Base-by-base conservation (phyloP, 2,888 invertebrate species). In the Polyommatus icarus region DNA sequence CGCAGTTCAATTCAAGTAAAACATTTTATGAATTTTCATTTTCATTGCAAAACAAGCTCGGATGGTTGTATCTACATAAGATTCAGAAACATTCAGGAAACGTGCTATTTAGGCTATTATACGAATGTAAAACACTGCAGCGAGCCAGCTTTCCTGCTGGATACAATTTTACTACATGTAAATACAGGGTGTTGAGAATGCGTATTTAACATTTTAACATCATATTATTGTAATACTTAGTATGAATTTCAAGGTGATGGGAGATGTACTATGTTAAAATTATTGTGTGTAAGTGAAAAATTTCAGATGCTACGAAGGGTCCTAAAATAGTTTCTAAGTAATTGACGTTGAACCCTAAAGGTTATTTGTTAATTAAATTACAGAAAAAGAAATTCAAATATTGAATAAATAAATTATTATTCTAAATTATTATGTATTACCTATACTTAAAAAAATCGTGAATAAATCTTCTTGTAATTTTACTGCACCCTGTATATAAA, bases 101-200 rank as follows among this genome's bases (percentile, higher is more conserved):
- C 75, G 24, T 75, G 54, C 75, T 75, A 40, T 75, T 54, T 29
- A 50, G 54, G 75, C 75, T 75, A 54, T 75, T 50, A 75, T 75
- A 50, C 50, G 75, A 75, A 75, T 75, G 75, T 75, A 75, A 75
- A 75, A 75, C 75, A 75, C 46, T 75, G 50, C 15, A 54, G 75
- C 75, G 46, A 75, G 54, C 46, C 75, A 75, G 54, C 29, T 75
- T 15, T 54, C 46, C 72, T 40, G 72, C 75, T 75, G 54, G 75
- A 75, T 75, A 54, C 75, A 54, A 75, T 75, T 75, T 75, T 54
- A 75, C 54, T 75, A 54, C 75, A 18, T 29, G 29, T n/a, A 32
- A 12, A 76, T 71, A 71, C 50, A 57, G 71, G n/a, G 1, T 50
- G 32, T 40, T 78, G 1, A 7, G 29, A 72, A 67, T 29, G 1